phyloP scores from a whole-genome alignment of 2,888 invertebrate species.

The Patella caerulea region DNA sequence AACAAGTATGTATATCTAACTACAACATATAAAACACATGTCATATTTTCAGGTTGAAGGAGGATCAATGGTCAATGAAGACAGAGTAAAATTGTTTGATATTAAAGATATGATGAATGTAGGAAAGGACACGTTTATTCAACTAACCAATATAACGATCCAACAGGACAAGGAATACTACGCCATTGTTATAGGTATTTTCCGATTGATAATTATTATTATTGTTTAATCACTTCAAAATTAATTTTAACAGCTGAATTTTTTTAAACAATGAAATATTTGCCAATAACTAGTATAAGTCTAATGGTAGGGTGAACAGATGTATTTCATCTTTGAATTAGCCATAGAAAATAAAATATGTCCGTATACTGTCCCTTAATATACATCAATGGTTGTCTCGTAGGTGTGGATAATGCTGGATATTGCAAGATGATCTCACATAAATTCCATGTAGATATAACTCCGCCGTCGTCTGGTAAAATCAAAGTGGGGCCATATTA shows the following conservation, averaged over 20 bases:
- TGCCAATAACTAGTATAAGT: no score
- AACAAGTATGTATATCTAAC: background rate
- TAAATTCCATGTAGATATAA: slow-evolving; percentile 42
- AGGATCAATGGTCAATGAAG: background rate
- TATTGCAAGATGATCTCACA: slow-evolving; percentile 43
- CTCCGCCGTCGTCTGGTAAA: slow-evolving; percentile 39
- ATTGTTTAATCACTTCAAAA: no score
- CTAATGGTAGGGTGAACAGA: no score
- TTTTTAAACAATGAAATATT: background rate
- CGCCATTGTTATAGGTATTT: slow-evolving; percentile 45
- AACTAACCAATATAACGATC: slow-evolving; percentile 28
- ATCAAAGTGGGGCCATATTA: slow-evolving; percentile 45
- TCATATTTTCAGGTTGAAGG: background rate
- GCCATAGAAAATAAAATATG: no score
- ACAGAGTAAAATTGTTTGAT: slow-evolving; percentile 11
- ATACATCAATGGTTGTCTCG: background rate
- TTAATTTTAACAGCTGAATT: no score
- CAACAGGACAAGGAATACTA: slow-evolving; percentile 37
- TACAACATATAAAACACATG: no score
- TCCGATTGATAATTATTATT: background rate
- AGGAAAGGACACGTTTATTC: slow-evolving; percentile 35
- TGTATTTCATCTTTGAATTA: no score
- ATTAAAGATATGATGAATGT: slow-evolving; percentile 27
- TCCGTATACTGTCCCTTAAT: no score
- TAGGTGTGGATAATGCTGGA: slow-evolving; percentile 47